Base-by-base conservation (phyloP, 2,113 vertebrate genomes). In the Petroica traversi region DNA sequence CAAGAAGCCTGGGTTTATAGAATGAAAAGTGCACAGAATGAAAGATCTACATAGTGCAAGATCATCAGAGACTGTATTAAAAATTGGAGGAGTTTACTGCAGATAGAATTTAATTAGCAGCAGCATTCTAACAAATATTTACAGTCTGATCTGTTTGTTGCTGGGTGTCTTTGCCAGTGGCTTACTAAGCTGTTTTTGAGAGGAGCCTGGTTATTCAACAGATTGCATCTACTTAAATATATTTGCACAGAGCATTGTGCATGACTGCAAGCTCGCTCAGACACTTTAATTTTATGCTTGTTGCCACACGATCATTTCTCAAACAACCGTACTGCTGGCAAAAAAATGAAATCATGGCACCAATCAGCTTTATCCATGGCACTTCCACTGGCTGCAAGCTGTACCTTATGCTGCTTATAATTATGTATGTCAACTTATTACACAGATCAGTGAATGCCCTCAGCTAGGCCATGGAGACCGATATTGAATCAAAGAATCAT, bases 261-360 rank as follows among this genome's bases (percentile, higher is more conserved):
- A 40, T 34, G 68, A 86, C 63, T 62, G 46, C 55, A 62, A 67
- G 55, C 68, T 95, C 75, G 43, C 46, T 66, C 48, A 40, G 63
- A 80, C 63, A 59, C 63, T 88, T 93, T 28, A 87, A 94, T 91
- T 96, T 95, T 93, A 93, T 7, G 14, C 81, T 88, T 69, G 51
- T 51, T 55, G 67, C 40, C 55, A 36, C 38, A 40, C 0, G 0
- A 38, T 55, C n/a, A n/a, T 78, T 87, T 66, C 46, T 87, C 84
- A 85, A 88, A 40, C 29, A 62, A 54, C 36, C 29, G 36, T 68
- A 12, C n/a, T 51, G 38, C n/a, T 78, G 68, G 46, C n/a, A 84
- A 36, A 83, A 78, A 64, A 46, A 40, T 26, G 20, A 75, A 87
- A 71, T 85, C 66, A 31, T 54, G 46, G 29, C 58, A 72, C 38